Base-by-base conservation (phyloP, 2,797 vertebrate genomes). In the Melanotaenia parkinsoni region DNA sequence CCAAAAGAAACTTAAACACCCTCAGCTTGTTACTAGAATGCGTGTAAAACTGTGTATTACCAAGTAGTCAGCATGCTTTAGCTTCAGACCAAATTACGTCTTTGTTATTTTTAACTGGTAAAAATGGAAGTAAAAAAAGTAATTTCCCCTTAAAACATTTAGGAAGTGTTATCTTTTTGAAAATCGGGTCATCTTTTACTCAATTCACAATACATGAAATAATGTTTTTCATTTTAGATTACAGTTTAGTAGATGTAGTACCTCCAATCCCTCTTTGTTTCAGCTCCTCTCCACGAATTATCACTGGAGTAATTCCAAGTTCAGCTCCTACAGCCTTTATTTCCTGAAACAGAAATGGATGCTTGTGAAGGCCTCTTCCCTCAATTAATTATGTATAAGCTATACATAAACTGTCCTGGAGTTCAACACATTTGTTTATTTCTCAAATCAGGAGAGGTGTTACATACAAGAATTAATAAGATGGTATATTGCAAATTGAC, bases 221-320 rank as follows among this genome's bases (percentile, higher is more conserved):
- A 62, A 32, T 16, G 22, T 51, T 38, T 32, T 22, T 47, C 18
- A 58, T 43, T 18, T 51, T 6, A 60, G 9, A 67, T 14, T 35
- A 32, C 5, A 53, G 32, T 20, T 37, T 3, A 54, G 2, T 20
- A 61, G 47, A 61, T 35, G 58, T 0, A 0, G 3, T 94, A 99
- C 98, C 98, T 96, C 98, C 98, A 89, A 99, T 98, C 16, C 98
- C 98, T 92, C 77, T 96, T 13, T 96, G 92, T 77, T 96, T 97
- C 76, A 99, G 93, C 73, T 99, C 97, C 76, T 97, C 96, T 59
- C 97, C 97, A 58, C 96, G 95, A 85, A 99, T 95, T 85, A 99
- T 90, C n/a, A 94, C 95, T 35, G 98, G 97, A 86, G 93, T 90
- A 62, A 99, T 96, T 74, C 96, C 95, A 58, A 99, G 92, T 56